phyloP scores from a whole-genome alignment of 2,797 vertebrate species.

The Malacoraja senta region DNA sequence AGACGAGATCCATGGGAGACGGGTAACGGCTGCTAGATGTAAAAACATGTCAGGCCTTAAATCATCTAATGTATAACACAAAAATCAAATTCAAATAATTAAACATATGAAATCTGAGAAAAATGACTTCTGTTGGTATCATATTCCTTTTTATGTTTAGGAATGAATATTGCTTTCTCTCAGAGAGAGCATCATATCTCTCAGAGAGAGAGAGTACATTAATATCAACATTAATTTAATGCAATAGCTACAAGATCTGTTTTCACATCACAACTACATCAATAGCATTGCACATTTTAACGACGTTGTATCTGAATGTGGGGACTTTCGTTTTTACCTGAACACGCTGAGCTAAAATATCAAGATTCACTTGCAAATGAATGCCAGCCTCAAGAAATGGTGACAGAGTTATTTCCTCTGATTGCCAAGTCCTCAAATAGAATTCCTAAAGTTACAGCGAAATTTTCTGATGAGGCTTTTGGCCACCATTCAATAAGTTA shows the following conservation, averaged over 20 bases:
- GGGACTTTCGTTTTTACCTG: not conserved
- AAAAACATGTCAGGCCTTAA: slow-evolving; percentile 35
- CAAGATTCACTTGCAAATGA: not conserved
- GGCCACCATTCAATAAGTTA: not conserved
- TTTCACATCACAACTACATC: not conserved
- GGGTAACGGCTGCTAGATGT: slow-evolving; percentile 24
- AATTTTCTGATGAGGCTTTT: not conserved
- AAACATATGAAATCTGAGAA: slow-evolving; percentile 28
- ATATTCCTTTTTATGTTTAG: slow-evolving; percentile 3
- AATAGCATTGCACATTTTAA: not conserved
- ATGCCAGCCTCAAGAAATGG: not conserved
- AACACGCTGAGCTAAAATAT: not conserved
- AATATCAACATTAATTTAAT: not conserved
- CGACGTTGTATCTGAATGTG: not conserved
- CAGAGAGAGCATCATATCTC: no score
- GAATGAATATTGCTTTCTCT: not conserved
- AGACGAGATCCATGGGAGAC: slow-evolving; percentile 31
- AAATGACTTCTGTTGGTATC: slow-evolving; percentile 3
- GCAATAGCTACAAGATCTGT: not conserved
- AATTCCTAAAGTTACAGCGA: not conserved
- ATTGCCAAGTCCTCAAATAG: not conserved
- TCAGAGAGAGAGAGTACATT: not conserved
- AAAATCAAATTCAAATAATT: slow-evolving; percentile 33
- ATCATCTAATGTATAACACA: slow-evolving; percentile 33
- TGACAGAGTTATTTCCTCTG: not conserved